Percentiles rank a stretch among this genome's conserved stretches.
These are phyloP conservation scores for Psittacula cyanocephala DNA, from an alignment of 2,113 vertebrate genomes.

Conservation along the genomic window DNA sequence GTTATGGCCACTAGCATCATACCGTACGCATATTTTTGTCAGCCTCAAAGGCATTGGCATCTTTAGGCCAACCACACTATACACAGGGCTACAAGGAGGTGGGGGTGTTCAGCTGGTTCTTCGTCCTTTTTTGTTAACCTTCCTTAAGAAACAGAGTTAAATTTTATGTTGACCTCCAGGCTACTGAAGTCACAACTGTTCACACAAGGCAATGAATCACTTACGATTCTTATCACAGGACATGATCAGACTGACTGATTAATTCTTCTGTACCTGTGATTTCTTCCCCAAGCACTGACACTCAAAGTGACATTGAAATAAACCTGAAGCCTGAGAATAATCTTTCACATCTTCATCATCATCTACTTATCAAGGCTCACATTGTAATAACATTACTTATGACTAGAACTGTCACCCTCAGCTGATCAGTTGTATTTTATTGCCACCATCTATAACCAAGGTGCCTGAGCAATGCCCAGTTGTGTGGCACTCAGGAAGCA, in stretches of 20 bases:
- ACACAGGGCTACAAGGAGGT: not conserved
- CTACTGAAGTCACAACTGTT: not conserved
- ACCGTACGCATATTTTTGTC: rapidly evolving
- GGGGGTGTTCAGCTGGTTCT: not conserved
- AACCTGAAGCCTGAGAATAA: not conserved
- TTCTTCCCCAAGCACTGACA: not conserved
- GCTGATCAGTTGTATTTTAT: not conserved
- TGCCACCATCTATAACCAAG: not conserved
- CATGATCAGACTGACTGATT: not conserved
- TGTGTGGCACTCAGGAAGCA: not conserved
- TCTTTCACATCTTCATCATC: not conserved
- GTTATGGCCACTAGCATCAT: not conserved
- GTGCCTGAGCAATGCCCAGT: not conserved
- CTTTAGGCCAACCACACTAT: not conserved
- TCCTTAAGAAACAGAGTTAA: not conserved
- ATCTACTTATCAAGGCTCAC: not conserved
- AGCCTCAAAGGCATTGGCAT: not conserved
- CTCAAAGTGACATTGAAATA: not conserved
- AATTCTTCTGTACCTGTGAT: not conserved
- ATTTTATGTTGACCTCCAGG: not conserved
- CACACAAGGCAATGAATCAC: not conserved
- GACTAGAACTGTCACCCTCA: not conserved
- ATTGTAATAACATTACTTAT: not conserved
- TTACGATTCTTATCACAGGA: not conserved
- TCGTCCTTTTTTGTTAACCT: not conserved